A percentile compares a stretch with the other conserved stretches of the same genome.
Conservation (phyloP, 2,113 vertebrate genomes). For the Ophiodon elongatus region DNA sequence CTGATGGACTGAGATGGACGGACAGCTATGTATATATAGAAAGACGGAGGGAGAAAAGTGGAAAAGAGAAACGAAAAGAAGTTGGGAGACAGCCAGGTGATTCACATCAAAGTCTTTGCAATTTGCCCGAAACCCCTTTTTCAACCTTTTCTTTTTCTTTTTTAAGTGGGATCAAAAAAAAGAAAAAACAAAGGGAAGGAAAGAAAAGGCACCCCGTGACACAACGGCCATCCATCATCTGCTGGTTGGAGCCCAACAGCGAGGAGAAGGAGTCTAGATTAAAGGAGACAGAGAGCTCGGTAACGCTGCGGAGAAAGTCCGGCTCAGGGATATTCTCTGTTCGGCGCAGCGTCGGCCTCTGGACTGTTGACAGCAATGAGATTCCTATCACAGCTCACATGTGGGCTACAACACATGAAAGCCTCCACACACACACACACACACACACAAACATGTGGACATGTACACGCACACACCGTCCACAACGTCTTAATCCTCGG, state of each 20-base stretch:
- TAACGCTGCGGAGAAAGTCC: neutral
- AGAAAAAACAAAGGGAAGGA: conserved; percentile 31
- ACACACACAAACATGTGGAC: conserved; percentile 10
- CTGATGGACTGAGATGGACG: conserved; percentile 48
- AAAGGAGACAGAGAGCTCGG: conserved; percentile 52
- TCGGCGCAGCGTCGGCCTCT: conserved; percentile 49
- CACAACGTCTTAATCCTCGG: conserved; percentile 51
- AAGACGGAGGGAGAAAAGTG: conserved; percentile 44
- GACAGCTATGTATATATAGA: conserved; percentile 49
- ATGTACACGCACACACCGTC: conserved; percentile 10
- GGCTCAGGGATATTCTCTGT: conserved; percentile 52
- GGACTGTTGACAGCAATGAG: conserved; percentile 66
- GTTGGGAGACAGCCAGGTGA: conserved; percentile 22
- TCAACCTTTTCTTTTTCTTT: too few species aligned
- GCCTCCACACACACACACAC: conserved; percentile 1
- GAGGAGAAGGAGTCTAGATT: conserved; percentile 61
- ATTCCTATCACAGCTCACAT: conserved; percentile 71
- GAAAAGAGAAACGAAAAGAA: conserved; percentile 45
- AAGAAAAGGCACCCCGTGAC: conserved; percentile 41
- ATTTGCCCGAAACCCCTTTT: conserved; percentile 20
- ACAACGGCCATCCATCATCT: conserved; percentile 64
- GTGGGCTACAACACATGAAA: conserved; percentile 46
- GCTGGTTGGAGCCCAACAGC: conserved; percentile 40
- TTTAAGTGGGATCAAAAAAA: conserved; percentile 12
- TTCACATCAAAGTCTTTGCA: conserved; percentile 47